Conservation (phyloP, 1,140 invertebrate genomes). For the Littorina saxatilis region DNA sequence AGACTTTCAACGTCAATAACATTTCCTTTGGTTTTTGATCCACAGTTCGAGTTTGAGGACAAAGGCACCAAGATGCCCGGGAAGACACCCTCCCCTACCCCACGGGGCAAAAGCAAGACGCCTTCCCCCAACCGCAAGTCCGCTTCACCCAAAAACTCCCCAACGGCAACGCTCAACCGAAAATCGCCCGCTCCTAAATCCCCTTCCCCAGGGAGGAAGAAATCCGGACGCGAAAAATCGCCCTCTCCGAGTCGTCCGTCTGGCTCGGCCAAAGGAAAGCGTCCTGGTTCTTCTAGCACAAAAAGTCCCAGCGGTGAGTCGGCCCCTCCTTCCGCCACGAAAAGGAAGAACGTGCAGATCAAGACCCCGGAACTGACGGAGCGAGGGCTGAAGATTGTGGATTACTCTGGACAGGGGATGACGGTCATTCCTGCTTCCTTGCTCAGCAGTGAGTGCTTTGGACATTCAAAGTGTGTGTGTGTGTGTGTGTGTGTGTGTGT, state of each 20-base stretch:
- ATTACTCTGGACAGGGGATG: constrained; percentile 67
- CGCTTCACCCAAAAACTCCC: constrained; percentile 21
- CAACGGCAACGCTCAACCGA: background rate
- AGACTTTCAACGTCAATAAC: too few relatives aligned
- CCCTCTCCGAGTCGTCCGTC: constrained; percentile 22
- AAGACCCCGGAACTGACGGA: constrained; percentile 51
- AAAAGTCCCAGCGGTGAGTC: constrained; percentile 18
- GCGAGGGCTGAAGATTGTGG: constrained; percentile 57
- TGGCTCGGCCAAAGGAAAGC: constrained; percentile 19
- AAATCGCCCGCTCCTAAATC: background rate
- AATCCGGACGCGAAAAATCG: background rate
- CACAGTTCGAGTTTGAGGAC: background rate
- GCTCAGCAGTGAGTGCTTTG: constrained; percentile 34
- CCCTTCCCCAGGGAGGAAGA: background rate
- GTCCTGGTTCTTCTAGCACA: background rate
- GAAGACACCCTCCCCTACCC: constrained; percentile 24
- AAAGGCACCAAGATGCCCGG: constrained; percentile 31
- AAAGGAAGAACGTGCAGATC: constrained; percentile 48
- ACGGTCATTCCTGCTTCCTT: constrained; percentile 58
- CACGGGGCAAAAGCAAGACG: background rate
- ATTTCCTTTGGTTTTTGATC: background rate
- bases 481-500: constrained; percentile 16
- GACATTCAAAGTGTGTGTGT: too few relatives aligned
- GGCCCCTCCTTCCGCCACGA: background rate
- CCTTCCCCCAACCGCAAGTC: constrained; percentile 18